Percentiles rank a stretch among this genome's conserved stretches.
Evolutionary conservation across 2,113 vertebrate species (phyloP).

Genomic region (Ageneiosus marmoratus): DNA sequence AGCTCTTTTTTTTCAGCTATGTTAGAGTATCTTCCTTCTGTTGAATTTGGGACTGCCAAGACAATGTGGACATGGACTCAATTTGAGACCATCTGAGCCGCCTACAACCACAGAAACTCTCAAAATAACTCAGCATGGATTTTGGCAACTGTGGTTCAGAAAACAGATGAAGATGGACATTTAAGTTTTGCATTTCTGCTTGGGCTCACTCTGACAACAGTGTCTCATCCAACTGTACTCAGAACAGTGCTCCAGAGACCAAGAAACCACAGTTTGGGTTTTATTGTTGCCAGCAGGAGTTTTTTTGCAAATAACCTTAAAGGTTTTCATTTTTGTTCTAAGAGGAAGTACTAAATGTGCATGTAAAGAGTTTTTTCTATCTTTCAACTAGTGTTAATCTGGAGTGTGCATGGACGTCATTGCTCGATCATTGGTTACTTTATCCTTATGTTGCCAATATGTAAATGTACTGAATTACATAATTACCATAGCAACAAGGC

Average conservation of each 20-base stretch:
- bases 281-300: neutral
- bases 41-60: neutral
- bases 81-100: neutral
- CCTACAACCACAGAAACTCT: neutral
- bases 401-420: neutral
- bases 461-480: neutral
- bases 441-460: neutral
- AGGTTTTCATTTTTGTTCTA: neutral
- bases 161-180: neutral
- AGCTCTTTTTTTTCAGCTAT: neutral
- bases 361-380: neutral
- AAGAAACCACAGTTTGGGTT: neutral
- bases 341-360: neutral
- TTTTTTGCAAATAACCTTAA: neutral
- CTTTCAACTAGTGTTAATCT: neutral
- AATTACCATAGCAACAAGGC: slow-evolving; percentile 39
- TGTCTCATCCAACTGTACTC: neutral
- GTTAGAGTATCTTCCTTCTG: neutral
- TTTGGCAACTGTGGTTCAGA: no score
- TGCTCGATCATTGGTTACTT: neutral
- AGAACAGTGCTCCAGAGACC: neutral
- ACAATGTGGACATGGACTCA: neutral
- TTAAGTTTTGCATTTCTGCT: neutral
- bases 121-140: neutral
- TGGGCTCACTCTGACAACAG: neutral